Base-by-base conservation (phyloP, 2,888 invertebrate genomes). In the Anarsia innoxiella region DNA sequence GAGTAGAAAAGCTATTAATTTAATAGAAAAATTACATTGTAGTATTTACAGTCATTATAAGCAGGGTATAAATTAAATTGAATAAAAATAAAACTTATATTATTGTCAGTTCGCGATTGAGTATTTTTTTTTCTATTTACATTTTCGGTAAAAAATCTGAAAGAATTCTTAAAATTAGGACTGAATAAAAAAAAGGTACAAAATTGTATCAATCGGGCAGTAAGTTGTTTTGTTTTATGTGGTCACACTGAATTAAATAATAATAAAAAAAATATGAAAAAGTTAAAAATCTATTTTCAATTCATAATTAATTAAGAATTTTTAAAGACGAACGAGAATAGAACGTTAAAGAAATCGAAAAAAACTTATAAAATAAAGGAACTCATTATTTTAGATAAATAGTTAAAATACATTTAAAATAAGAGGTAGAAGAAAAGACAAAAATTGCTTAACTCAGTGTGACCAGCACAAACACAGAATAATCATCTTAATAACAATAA, bases 21-120 rank as follows among this genome's bases (percentile, higher is more conserved):
- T 61, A 62, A 61, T 69, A 68, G 66, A 73, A 68, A 69, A 72
- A 69, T 67, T 75, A 78, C 67, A 73, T 63, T 57, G 51, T 58
- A 64, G 49, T 66, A 82, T 83, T 68, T 83, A 83, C 80, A 82
- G 56, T 65, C 49, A 51, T 55, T 55, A 55, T 56, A 64, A 62
- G 64, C 60, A 48, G 64, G 48, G 48, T 56, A 71, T 67, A 75
- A 79, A 76, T 74, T 64, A 70, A 69, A 69, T 55, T 59, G 65
- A 70, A 71, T 66, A 63, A 66, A 55, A 55, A 57, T 72, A 76
- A 57, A 72, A 77, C 73, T 74, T 75, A 77, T 66, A 66, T 83
- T 84, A 84, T 84, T 84, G 84, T 84, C 84, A 83, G 83, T 82
- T 82, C 79, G 79, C 76, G 65, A 61, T 74, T 75, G 83, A 84